phyloP scores from a whole-genome alignment of 2,113 vertebrate genomes.

The Microtus ochrogaster region DNA sequence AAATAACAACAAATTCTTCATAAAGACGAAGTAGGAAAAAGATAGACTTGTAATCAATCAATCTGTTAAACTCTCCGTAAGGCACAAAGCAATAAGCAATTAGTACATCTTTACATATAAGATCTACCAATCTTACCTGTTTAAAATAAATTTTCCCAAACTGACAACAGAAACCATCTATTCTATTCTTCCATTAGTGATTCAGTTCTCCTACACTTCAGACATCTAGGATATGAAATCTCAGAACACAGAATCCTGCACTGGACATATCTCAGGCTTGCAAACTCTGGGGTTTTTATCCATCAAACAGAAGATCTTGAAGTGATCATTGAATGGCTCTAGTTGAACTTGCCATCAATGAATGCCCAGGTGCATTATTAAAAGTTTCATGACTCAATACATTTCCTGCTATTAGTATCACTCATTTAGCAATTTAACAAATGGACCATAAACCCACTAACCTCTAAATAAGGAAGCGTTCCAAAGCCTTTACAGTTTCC shows the following conservation, averaged over 20 bases:
- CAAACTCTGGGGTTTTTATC: constrained; percentile 58
- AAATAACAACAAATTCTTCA: constrained; percentile 28
- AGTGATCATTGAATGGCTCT: no score
- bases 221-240: neutral
- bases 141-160: constrained; percentile 37
- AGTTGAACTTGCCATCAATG: constrained; percentile 53
- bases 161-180: neutral
- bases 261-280: neutral
- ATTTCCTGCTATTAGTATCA: constrained; percentile 53
- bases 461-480: constrained; percentile 54
- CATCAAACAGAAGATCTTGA: constrained; percentile 9
- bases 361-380: constrained; percentile 68
- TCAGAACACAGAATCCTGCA: constrained; percentile 8
- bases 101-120: constrained; percentile 11
- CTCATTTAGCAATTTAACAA: constrained; percentile 55
- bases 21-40: neutral
- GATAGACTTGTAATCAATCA: neutral
- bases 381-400: constrained; percentile 63
- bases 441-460: constrained; percentile 38
- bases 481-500: constrained; percentile 58
- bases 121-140: neutral
- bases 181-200: neutral
- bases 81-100: constrained; percentile 3
- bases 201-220: neutral
- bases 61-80: constrained; percentile 39